Conservation (phyloP, 2,797 vertebrate genomes). For the Cossypha niveicapilla region DNA sequence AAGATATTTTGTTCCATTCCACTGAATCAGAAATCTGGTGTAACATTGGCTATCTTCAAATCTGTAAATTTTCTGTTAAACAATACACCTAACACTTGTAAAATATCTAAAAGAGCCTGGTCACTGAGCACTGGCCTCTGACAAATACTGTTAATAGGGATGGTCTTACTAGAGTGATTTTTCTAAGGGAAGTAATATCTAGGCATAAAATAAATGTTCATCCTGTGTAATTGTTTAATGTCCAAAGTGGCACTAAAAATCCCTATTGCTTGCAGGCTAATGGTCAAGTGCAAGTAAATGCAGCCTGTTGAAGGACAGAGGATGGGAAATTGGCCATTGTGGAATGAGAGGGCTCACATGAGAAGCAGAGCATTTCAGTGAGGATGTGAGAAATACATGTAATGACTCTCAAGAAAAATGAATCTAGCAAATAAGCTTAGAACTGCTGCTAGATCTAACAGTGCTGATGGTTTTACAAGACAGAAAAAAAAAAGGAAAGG, state of each 20-base stretch:
- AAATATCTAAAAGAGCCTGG: not conserved
- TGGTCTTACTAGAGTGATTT: not conserved
- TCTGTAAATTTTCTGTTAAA: not conserved
- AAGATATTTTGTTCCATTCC: not conserved
- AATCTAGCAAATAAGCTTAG: not conserved
- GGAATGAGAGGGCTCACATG: not conserved
- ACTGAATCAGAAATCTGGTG: not conserved
- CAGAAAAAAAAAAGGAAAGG: not conserved
- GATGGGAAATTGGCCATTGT: not conserved
- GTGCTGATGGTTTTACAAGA: not conserved
- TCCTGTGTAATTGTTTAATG: not conserved
- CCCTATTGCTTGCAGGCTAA: not conserved
- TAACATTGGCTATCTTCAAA: not conserved
- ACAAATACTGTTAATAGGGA: not conserved
- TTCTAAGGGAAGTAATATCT: not conserved
- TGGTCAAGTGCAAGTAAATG: not conserved
- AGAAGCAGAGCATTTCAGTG: not conserved
- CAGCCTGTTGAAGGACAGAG: not conserved
- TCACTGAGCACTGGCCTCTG: not conserved
- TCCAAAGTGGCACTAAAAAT: not conserved
- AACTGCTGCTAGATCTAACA: not conserved
- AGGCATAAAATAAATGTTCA: not conserved
- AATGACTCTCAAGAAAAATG: not conserved
- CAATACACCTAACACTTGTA: fast-evolving
- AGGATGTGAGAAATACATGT: not conserved